phyloP scores from a whole-genome alignment of 2,888 invertebrate genomes.

The Chloromyia formosa region DNA sequence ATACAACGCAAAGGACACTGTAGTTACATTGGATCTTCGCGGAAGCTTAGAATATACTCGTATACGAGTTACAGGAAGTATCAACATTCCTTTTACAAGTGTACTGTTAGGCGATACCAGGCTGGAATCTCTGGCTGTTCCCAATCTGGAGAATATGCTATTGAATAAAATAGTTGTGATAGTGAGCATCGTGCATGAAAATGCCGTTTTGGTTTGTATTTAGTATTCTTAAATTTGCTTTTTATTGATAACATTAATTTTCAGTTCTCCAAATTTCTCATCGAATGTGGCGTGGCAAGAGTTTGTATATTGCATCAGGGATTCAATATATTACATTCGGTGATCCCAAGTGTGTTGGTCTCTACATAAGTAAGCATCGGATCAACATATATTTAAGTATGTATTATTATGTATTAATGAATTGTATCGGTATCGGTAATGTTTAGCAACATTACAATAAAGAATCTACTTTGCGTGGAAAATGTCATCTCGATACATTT shows the following conservation, averaged over 20 bases:
- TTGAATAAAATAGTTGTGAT: slow-evolving; percentile 77
- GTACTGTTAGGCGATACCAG: slow-evolving; percentile 76
- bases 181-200: slow-evolving; percentile 80
- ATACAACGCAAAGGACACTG: slow-evolving; percentile 67
- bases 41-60: slow-evolving; percentile 69
- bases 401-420: no score
- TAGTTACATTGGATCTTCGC: slow-evolving; percentile 76
- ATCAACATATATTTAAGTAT: no score
- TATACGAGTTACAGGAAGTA: slow-evolving; percentile 80
- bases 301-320: slow-evolving; percentile 91
- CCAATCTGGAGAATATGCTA: slow-evolving; percentile 68
- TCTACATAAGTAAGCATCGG: slow-evolving; percentile 14
- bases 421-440: no score
- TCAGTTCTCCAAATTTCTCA: slow-evolving; percentile 87
- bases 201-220: slow-evolving; percentile 73
- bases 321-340: slow-evolving; percentile 77
- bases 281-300: slow-evolving; percentile 78
- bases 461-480: no score
- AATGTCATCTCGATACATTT: no score
- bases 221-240: slow-evolving; percentile 12
- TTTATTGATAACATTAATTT: slow-evolving; percentile 55
- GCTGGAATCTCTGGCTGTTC: slow-evolving; percentile 74
- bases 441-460: no score
- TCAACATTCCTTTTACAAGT: slow-evolving; percentile 88
- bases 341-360: slow-evolving; percentile 68